Evolutionary conservation across 2,797 vertebrate species (phyloP).

Genomic region (Pseudotriccus pelzelni): DNA sequence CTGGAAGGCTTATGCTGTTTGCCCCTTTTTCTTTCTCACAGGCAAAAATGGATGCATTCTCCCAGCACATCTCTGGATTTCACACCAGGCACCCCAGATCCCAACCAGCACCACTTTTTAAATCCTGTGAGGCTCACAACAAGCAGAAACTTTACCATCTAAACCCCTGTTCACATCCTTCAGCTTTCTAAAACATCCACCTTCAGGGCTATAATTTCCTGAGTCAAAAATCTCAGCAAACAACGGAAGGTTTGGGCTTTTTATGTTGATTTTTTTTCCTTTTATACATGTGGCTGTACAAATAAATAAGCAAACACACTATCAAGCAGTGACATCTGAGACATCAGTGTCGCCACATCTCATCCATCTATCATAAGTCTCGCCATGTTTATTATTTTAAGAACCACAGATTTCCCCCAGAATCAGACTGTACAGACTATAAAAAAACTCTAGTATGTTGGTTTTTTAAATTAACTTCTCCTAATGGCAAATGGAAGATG

Average conservation of each 20-base stretch:
- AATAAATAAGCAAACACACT: neutral
- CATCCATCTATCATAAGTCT: neutral
- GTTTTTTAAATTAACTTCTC: neutral
- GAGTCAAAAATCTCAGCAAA: neutral
- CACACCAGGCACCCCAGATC: neutral
- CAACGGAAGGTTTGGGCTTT: neutral
- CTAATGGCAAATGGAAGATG: neutral
- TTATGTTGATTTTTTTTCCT: neutral
- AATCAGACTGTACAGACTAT: neutral
- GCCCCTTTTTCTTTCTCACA: neutral
- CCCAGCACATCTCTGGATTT: neutral
- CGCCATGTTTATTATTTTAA: slow-evolving; percentile 16
- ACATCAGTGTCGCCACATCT: neutral
- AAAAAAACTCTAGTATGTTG: neutral
- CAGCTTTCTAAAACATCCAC: neutral
- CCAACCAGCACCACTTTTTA: neutral
- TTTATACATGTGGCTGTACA: neutral
- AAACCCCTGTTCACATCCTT: neutral
- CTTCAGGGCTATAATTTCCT: neutral
- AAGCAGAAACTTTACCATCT: neutral
- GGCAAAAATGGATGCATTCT: neutral
- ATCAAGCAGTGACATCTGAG: neutral
- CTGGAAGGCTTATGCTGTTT: neutral
- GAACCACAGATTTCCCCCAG: neutral
- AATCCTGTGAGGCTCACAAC: neutral